Evolutionary conservation across 2,113 vertebrate genomes (phyloP), one percentile per base, ranked within the genome.

Genomic region (Ifrita kowaldi): DNA sequence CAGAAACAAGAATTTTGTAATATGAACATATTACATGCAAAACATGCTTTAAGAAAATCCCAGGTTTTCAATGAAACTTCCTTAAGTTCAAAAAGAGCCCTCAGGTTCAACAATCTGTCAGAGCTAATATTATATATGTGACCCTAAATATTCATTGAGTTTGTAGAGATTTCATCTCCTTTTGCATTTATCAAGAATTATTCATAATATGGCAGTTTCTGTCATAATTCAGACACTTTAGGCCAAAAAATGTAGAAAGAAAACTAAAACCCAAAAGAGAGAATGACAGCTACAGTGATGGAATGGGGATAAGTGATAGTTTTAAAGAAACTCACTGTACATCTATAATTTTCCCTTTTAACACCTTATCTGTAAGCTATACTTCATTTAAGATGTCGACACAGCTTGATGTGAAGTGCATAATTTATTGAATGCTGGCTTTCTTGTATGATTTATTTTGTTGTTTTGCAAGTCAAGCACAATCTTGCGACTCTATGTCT

Each of bases 391-490:
- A 88, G 56, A 88, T 79, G 71, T 79, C 13, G 3, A 82, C 78
- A 70, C 42, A 88, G 42, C 46, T 93, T 87, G 39, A 93, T 81
- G 37, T 63, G 19, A 93, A 84, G 52, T 53, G 24, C 52, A 75
- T 91, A 75, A 95, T 93, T 96, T 92, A 95, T 86, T 80, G 73
- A 94, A 87, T 57, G 24, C n/a, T 85, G 88, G 70, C 74, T 69
- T 92, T 91, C 86, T 87, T 70, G 46, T 68, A 85, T 85, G 92
- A 88, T 95, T 95, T 96, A 94, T 96, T 96, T 88, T 91, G 69
- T 65, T 97, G 80, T 91, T 96, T 95, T 94, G 71, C 73, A 90
- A 95, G 79, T 93, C 82, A 90, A 94, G 84, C 90, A 78, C 39
- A 83, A 33, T 86, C 69, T 85, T 93, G 81, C 63, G 87, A 84